These are phyloP conservation scores for Hemibagrus wyckioides DNA, from an alignment of 2,113 vertebrate genomes.

Conservation along the genomic window DNA sequence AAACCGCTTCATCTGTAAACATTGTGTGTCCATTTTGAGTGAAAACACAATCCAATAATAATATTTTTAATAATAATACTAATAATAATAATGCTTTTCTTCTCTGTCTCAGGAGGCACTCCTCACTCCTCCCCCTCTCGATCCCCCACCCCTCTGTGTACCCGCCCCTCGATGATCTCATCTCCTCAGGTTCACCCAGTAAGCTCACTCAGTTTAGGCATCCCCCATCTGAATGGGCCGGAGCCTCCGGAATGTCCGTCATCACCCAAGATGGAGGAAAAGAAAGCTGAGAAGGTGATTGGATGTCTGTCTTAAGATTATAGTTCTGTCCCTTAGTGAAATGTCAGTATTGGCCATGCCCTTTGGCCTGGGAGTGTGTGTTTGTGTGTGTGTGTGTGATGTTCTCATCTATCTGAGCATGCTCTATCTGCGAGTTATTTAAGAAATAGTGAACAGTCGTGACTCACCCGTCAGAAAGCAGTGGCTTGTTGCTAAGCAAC, in stretches of 20 bases:
- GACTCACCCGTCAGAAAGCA: not conserved
- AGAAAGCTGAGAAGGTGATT: constrained; percentile 89
- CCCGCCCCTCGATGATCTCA: constrained; percentile 69
- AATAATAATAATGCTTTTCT: not conserved
- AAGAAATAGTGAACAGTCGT: not conserved
- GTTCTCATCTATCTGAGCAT: not conserved
- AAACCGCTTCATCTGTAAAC: not conserved
- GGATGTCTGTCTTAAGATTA: not conserved
- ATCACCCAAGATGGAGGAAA: constrained; percentile 74
- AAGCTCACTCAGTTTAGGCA: constrained; percentile 77
- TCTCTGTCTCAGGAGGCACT: not conserved
- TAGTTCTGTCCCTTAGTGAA: not conserved
- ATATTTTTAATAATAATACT: not conserved
- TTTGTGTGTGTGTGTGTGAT: not conserved
- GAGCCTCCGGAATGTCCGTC: constrained; percentile 61
- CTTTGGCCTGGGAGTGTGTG: not conserved
- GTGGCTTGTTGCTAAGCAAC: not conserved
- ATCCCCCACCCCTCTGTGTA: constrained; percentile 63
- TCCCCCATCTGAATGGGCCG: constrained; percentile 77
- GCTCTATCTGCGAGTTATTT: not conserved
- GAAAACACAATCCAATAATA: not conserved
- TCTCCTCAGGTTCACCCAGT: constrained; percentile 63
- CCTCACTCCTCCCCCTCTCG: constrained; percentile 70
- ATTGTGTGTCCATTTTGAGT: too few relatives aligned
- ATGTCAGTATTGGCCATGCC: not conserved